These are phyloP conservation scores for Sarcoramphus papa DNA, from an alignment of 2,797 vertebrate species.

Conservation along the genomic window DNA sequence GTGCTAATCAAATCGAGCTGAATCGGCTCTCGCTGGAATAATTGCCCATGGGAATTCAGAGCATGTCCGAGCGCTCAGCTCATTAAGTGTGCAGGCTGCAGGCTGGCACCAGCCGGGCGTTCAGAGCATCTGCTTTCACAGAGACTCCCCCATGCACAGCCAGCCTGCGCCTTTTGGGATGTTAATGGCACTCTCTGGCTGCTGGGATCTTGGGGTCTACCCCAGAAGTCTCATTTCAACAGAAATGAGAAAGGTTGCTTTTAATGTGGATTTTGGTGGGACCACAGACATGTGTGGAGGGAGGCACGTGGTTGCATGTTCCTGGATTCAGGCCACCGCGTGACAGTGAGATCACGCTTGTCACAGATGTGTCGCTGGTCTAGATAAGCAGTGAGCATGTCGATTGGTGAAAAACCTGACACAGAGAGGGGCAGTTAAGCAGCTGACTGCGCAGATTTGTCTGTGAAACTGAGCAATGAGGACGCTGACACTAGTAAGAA, in stretches of 20 bases:
- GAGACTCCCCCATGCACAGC: not conserved
- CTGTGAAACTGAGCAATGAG: not conserved
- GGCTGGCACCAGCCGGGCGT: not conserved
- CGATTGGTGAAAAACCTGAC: fast-evolving
- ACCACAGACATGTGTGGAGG: not conserved
- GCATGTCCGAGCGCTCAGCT: not conserved
- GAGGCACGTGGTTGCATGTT: not conserved
- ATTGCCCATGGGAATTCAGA: not conserved
- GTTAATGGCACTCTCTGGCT: not conserved
- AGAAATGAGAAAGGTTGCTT: not conserved
- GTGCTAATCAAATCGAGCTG: not conserved
- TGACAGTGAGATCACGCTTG: not conserved
- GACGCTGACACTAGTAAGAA: not conserved
- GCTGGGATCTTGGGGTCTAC: not conserved
- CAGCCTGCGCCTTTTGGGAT: not conserved
- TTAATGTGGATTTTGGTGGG: not conserved
- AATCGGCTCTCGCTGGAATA: not conserved
- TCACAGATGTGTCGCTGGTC: not conserved
- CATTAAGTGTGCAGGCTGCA: not conserved
- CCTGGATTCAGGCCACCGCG: not conserved
- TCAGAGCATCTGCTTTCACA: not conserved
- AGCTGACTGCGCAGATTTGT: not conserved
- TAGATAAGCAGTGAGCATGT: not conserved
- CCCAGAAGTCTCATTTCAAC: fast-evolving
- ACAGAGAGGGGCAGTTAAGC: not conserved